These are phyloP conservation scores for Camelus dromedarius DNA, from an alignment of 2,113 vertebrate genomes.

Conservation along the genomic window DNA sequence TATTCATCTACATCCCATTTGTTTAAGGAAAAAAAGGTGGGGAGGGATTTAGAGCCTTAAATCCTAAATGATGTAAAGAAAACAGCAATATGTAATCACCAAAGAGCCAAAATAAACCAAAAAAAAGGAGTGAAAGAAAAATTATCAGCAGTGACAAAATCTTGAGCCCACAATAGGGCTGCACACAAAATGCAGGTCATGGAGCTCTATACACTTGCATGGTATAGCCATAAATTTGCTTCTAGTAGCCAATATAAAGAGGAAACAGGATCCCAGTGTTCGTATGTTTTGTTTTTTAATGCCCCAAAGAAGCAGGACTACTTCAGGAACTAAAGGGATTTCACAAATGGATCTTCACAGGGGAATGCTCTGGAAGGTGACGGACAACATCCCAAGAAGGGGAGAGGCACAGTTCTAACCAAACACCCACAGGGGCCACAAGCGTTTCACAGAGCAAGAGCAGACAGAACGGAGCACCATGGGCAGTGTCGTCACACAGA, in stretches of 20 bases:
- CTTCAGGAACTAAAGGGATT: not conserved
- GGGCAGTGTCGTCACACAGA: accelerated
- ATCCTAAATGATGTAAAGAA: not conserved
- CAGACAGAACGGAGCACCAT: not conserved
- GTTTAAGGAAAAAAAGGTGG: not conserved
- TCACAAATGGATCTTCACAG: not conserved
- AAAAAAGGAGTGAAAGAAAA: not conserved
- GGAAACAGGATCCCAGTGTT: not conserved
- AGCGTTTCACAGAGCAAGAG: not conserved
- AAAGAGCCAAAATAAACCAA: not conserved
- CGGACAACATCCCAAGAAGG: not conserved
- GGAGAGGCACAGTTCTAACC: not conserved
- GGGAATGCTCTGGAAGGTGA: not conserved
- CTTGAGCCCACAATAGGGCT: not conserved
- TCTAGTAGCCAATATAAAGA: not conserved
- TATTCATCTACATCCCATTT: not conserved
- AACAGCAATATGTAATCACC: not conserved
- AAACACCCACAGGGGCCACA: not conserved
- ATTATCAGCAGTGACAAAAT: not conserved
- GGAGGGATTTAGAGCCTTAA: not conserved
- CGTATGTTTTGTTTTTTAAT: not conserved
- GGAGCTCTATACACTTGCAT: not conserved
- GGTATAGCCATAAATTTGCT: not conserved
- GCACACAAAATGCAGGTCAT: not conserved
- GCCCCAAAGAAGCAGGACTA: not conserved